Conservation (phyloP, 2,797 vertebrate genomes). For the Paguma larvata region DNA sequence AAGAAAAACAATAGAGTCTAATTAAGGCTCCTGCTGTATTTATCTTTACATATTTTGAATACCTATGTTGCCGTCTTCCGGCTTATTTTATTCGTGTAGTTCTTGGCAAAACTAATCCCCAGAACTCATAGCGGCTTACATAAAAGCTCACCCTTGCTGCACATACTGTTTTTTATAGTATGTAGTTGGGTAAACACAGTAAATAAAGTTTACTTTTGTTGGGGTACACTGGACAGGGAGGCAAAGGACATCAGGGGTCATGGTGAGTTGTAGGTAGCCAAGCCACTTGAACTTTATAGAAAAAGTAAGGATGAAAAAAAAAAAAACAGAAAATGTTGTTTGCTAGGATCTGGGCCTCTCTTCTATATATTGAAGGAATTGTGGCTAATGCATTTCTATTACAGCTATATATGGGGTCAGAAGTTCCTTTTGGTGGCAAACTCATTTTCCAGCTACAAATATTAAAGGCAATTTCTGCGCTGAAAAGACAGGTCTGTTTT, state of each 20-base stretch:
- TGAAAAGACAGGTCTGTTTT: neutral
- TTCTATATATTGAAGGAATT: neutral
- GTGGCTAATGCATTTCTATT: neutral
- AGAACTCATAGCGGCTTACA: neutral
- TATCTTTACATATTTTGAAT: neutral
- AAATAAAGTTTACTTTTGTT: neutral
- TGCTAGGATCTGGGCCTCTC: neutral
- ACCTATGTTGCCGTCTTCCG: neutral
- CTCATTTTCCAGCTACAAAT: neutral
- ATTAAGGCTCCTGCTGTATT: neutral
- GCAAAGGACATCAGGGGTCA: neutral
- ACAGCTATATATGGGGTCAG: neutral
- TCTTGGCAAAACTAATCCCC: constrained; percentile 15
- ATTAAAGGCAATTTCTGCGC: neutral
- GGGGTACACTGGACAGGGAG: neutral
- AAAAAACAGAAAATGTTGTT: neutral
- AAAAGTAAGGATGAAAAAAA: neutral
- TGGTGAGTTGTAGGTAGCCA: neutral
- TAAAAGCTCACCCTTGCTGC: neutral
- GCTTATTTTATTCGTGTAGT: neutral
- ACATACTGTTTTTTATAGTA: neutral
- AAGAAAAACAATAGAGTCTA: neutral
- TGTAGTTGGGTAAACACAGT: neutral
- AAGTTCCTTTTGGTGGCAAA: neutral
- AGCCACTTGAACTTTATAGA: neutral